These are phyloP conservation scores for Zosterops pallidus DNA, from an alignment of 2,113 vertebrate genomes.

Conservation along the genomic window DNA sequence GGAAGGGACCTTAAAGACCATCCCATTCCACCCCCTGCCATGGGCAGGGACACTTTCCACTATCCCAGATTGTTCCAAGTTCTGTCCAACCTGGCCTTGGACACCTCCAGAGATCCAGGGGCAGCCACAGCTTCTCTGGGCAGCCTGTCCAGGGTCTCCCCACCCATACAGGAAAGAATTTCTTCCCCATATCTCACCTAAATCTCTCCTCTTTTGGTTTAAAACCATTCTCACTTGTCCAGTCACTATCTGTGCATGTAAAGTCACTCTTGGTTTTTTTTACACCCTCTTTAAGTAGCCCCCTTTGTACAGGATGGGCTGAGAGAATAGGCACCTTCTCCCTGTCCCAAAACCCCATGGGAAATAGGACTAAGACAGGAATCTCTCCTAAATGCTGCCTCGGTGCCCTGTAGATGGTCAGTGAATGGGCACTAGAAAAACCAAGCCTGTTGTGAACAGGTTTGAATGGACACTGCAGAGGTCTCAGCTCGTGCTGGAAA, in stretches of 20 bases:
- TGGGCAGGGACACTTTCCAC: background rate
- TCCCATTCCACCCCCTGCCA: rapidly evolving
- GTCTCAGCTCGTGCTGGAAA: background rate
- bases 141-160: rapidly evolving
- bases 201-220: background rate
- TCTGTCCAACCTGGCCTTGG: rapidly evolving
- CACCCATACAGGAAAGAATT: background rate
- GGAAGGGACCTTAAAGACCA: background rate
- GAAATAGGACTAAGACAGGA: background rate
- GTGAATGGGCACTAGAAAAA: background rate
- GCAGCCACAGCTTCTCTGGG: background rate
- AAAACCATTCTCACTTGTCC: background rate
- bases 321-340: background rate
- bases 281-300: background rate
- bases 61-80: background rate
- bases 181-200: background rate
- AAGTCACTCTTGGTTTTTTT: background rate
- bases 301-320: background rate
- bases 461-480: background rate
- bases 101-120: background rate
- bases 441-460: background rate
- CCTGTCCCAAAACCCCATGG: background rate
- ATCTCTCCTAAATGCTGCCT: background rate
- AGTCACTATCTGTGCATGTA: background rate
- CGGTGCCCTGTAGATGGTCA: background rate